Evolutionary conservation across 2,797 vertebrate genomes (phyloP).

Genomic region (Arctocebus calabarensis): DNA sequence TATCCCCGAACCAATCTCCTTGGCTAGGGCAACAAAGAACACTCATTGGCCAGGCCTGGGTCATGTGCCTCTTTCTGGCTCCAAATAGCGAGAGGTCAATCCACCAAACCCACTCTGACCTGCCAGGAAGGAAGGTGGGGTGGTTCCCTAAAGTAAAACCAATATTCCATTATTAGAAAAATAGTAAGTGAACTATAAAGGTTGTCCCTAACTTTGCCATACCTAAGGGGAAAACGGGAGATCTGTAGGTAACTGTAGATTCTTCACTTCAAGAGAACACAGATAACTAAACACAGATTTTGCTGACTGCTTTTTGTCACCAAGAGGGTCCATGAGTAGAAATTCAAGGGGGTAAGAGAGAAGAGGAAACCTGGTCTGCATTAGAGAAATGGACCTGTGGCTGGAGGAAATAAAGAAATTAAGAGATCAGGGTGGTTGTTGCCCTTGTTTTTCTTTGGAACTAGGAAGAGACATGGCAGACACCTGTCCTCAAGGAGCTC

Average conservation of each 20-base stretch:
- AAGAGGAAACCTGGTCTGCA: background rate
- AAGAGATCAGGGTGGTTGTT: background rate
- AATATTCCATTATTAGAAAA: background rate
- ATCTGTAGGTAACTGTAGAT: background rate
- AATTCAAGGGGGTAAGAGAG: background rate
- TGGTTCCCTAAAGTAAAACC: background rate
- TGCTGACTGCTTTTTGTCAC: background rate
- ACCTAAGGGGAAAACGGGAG: too few relatives aligned
- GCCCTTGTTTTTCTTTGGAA: background rate
- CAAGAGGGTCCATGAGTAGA: background rate
- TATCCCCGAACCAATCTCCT: background rate
- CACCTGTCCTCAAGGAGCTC: background rate
- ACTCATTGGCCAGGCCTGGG: background rate
- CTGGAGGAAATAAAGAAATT: background rate
- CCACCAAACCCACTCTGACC: background rate
- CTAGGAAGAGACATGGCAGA: background rate
- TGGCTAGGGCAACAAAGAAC: background rate
- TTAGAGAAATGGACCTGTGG: background rate
- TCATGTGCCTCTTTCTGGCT: background rate
- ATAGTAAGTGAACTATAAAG: background rate
- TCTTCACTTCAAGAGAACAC: background rate
- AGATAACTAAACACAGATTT: background rate
- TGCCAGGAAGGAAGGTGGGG: background rate
- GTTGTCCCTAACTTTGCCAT: too few relatives aligned
- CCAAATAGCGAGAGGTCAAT: background rate